A percentile compares a stretch with the other conserved stretches of the same genome.
Conservation (phyloP, 2,888 invertebrate species). For the Harpalus rufipes region DNA sequence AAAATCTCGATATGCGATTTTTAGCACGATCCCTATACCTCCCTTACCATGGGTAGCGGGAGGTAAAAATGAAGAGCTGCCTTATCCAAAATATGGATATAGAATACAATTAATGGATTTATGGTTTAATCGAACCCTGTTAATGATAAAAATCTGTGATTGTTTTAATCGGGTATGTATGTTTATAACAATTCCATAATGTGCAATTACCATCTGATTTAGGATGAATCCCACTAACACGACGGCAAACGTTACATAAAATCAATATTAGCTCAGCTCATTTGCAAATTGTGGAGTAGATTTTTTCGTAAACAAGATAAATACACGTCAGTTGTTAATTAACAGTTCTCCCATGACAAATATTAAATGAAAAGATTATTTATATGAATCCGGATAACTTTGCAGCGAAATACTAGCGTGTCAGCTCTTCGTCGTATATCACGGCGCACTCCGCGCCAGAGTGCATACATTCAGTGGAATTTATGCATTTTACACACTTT, state of each 20-base stretch:
- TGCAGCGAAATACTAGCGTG: conserved; percentile 37
- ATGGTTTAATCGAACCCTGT: background rate
- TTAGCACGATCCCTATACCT: too few species aligned
- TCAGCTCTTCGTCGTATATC: conserved; percentile 40
- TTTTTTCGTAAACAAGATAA: conserved; percentile 47
- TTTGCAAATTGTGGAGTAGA: conserved; percentile 18
- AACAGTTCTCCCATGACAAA: conserved; percentile 56
- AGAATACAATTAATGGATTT: background rate
- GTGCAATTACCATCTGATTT: conserved; percentile 18
- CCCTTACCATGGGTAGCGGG: too few species aligned
- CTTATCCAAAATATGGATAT: too few species aligned
- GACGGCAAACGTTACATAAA: conserved; percentile 11
- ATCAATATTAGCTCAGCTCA: conserved; percentile 36
- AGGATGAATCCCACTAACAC: background rate
- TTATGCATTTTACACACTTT: conserved; percentile 30
- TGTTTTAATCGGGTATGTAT: background rate
- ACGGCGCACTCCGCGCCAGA: background rate
- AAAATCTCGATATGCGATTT: too few species aligned
- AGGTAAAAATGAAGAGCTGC: too few species aligned
- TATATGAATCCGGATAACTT: conserved; percentile 44
- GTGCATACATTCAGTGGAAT: background rate
- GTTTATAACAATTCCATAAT: conserved; percentile 19
- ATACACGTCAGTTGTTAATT: conserved; percentile 51
- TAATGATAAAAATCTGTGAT: background rate
- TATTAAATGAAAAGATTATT: conserved; percentile 65